These are phyloP conservation scores for Prorops nasuta DNA, from an alignment of 1,140 invertebrate species.

Conservation along the genomic window DNA sequence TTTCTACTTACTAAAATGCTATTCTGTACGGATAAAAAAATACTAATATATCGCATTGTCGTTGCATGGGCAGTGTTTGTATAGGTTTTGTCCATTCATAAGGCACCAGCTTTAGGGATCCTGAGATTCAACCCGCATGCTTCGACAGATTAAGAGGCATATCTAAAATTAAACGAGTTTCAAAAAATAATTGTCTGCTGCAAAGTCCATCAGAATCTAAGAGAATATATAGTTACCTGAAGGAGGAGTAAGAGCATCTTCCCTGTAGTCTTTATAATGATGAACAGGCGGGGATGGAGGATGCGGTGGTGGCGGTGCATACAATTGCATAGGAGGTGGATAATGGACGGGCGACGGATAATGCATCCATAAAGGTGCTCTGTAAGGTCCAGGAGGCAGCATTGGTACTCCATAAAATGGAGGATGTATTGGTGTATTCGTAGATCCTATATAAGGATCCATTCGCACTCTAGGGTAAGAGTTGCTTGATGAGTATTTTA, in stretches of 20 bases:
- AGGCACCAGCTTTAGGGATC: slow-evolving; percentile 55
- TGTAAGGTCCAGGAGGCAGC: slow-evolving; percentile 53
- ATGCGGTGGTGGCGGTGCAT: slow-evolving; percentile 45
- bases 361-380: slow-evolving; percentile 58
- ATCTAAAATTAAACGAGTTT: slow-evolving; percentile 51
- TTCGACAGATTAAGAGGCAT: slow-evolving; percentile 57
- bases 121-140: slow-evolving; percentile 57
- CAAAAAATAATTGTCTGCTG: not conserved
- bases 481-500: slow-evolving; percentile 51
- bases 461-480: slow-evolving; percentile 44
- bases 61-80: slow-evolving; percentile 55
- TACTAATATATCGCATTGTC: slow-evolving; percentile 55
- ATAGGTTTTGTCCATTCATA: slow-evolving; percentile 46
- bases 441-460: slow-evolving; percentile 43
- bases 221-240: slow-evolving; percentile 39
- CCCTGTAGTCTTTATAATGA: slow-evolving; percentile 55
- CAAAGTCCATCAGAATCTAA: too few species aligned
- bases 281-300: slow-evolving; percentile 48
- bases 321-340: slow-evolving; percentile 49
- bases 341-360: slow-evolving; percentile 57
- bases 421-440: slow-evolving; percentile 45
- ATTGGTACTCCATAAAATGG: slow-evolving; percentile 50
- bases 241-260: slow-evolving; percentile 54
- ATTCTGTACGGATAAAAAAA: slow-evolving; percentile 54
- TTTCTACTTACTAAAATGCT: slow-evolving; percentile 45